Conservation (phyloP, 1,140 invertebrate species). For the Sminthurinus signatus region DNA sequence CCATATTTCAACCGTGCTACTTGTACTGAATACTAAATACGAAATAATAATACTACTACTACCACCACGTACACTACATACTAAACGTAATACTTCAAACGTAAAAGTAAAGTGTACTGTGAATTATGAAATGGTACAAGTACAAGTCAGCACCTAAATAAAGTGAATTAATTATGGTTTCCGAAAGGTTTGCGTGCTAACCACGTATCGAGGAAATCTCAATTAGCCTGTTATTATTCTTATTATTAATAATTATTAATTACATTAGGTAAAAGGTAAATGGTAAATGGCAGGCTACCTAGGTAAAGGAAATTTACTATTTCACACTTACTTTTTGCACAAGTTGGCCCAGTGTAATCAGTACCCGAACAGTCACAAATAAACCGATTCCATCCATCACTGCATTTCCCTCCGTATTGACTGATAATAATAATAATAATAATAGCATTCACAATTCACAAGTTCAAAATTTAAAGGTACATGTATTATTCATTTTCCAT, state of each 20-base stretch:
- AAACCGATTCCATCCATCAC: constrained; percentile 93
- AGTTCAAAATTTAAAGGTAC: constrained; percentile 57
- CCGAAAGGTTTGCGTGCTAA: constrained; percentile 6
- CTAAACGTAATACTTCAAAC: not conserved
- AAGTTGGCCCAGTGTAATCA: constrained; percentile 81
- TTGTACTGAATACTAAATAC: too few species aligned
- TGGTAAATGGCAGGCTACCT: too few species aligned
- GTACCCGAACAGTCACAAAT: constrained; percentile 91
- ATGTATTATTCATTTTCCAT: not conserved
- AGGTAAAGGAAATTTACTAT: too few species aligned
- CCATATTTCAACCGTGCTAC: too few species aligned
- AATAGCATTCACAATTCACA: constrained; percentile 80
- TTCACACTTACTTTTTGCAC: constrained; percentile 68
- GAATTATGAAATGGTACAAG: not conserved
- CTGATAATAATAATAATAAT: too few species aligned
- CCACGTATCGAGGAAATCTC: constrained; percentile 9
- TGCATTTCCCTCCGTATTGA: constrained; percentile 79
- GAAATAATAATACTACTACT: not conserved
- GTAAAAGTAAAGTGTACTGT: not conserved
- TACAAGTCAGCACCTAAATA: not conserved
- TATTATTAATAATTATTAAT: too few species aligned
- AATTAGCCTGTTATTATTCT: constrained; percentile 14
- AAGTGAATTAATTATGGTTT: not conserved
- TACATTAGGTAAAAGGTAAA: not conserved
- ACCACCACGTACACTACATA: not conserved